A percentile compares a stretch with the other conserved stretches of the same genome.
These are phyloP conservation scores for Arctocebus calabarensis DNA, from an alignment of 2,797 vertebrate species.

Conservation along the genomic window DNA sequence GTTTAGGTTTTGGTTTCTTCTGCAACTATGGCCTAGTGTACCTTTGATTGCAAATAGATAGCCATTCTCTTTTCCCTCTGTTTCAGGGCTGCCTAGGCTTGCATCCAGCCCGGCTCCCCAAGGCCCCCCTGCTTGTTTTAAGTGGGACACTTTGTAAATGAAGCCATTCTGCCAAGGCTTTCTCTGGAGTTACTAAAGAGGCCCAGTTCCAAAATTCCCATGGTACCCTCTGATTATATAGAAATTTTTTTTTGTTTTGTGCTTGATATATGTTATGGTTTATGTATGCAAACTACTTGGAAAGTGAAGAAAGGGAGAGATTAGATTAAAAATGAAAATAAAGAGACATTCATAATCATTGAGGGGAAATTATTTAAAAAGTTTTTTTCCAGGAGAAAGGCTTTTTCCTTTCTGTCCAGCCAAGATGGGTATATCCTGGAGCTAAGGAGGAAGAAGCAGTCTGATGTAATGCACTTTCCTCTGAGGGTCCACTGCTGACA, in stretches of 20 bases:
- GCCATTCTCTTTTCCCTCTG: constrained; percentile 31
- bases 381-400: background rate
- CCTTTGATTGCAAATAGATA: background rate
- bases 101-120: background rate
- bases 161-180: constrained; percentile 11
- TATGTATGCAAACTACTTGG: constrained; percentile 18
- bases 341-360: background rate
- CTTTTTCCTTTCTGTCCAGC: background rate
- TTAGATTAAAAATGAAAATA: constrained; percentile 54
- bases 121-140: background rate
- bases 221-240: constrained; percentile 15
- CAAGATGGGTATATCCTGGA: constrained; percentile 97
- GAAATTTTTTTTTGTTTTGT: constrained; percentile 50
- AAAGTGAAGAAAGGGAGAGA: background rate
- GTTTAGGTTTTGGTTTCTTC: constrained; percentile 47
- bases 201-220: constrained; percentile 19
- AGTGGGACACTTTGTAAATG: constrained; percentile 38
- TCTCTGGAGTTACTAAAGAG: constrained; percentile 31
- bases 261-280: constrained; percentile 17
- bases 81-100: background rate
- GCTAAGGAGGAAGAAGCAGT: constrained; percentile 97
- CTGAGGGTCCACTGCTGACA: background rate
- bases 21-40: background rate
- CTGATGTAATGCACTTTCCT: constrained; percentile 91
- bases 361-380: constrained; percentile 28